Base-by-base conservation (phyloP, 2,888 invertebrate species). In the Lacanobia wlatinum region DNA sequence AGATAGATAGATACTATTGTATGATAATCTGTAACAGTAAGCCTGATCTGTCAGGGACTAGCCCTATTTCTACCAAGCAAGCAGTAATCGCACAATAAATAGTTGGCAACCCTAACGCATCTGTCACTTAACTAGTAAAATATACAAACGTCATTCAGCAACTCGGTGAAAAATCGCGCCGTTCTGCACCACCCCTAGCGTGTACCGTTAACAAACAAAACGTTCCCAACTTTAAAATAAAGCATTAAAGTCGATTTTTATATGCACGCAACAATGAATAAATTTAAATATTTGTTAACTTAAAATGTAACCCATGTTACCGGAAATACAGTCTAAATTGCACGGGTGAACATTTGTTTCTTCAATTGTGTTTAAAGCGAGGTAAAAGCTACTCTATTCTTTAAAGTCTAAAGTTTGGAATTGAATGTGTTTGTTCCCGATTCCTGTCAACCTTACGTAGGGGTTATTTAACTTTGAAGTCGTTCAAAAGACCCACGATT, bases 241-340 rank as follows among this genome's bases (percentile, higher is more conserved):
- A 75, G 70, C 34, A 68, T 84, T 91, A 94, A 83, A 88, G 94
- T 92, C 76, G 78, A 90, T 87, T 91, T 90, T 92, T 80, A 86
- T 89, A 88, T 90, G 90, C 81, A 60, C 61, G 62, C 68, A 67
- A 71, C 85, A 80, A 86, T 89, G 95, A 94, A 95, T 95, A 95
- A 95, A 95, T 96, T 96, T 94, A 95, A 96, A 95, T 95, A 94
- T 96, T 95, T 95, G 96, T 95, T 94, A 95, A 96, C 92, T 96
- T 95, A 95, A 96, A 96, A 96, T 96, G 96, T 96, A 94, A 96
- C 96, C 92, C 96, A 95, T 96, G 96, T 95, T 91, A 91, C 93
- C 95, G 96, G 96, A 96, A 93, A 96, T 96, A 96, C 95, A 95
- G 96, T 95, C 94, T 92, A 95, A 96, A 96, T 96, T 96, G 96